Evolutionary conservation across 2,113 vertebrate species (phyloP).

Genomic region (Catharus bicknelli): DNA sequence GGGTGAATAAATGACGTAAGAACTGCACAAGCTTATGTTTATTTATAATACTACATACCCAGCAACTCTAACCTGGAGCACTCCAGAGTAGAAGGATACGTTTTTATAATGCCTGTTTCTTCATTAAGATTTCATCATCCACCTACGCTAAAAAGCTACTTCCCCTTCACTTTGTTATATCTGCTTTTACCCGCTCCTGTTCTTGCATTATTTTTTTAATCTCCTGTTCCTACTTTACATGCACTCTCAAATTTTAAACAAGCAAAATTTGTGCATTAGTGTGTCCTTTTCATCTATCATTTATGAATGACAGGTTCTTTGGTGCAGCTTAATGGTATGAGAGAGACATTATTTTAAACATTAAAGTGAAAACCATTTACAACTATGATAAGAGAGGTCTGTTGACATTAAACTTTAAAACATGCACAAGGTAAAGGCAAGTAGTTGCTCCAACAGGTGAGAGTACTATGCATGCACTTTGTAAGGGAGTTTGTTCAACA

Average conservation of each 20-base stretch:
- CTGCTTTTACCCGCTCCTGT: slow-evolving; percentile 80
- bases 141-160: slow-evolving; percentile 87
- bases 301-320: slow-evolving; percentile 88
- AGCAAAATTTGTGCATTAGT: slow-evolving; percentile 94
- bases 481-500: slow-evolving; percentile 58
- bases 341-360: slow-evolving; percentile 98
- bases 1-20: slow-evolving; percentile 66
- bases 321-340: slow-evolving; percentile 90
- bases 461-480: not conserved
- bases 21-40: slow-evolving; percentile 69
- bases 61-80: slow-evolving; percentile 67
- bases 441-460: slow-evolving; percentile 73
- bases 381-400: slow-evolving; percentile 94
- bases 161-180: slow-evolving; percentile 74
- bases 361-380: slow-evolving; percentile 98
- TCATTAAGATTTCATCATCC: slow-evolving; percentile 95
- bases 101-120: slow-evolving; percentile 93
- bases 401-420: slow-evolving; percentile 94
- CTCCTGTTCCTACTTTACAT: slow-evolving; percentile 86
- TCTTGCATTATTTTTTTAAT: slow-evolving; percentile 91
- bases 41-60: slow-evolving; percentile 78
- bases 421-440: slow-evolving; percentile 81
- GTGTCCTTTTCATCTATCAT: slow-evolving; percentile 88
- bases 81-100: slow-evolving; percentile 64
- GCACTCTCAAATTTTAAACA: slow-evolving; percentile 87